Evolutionary conservation across 2,113 vertebrate genomes (phyloP), one percentile per base, ranked within the genome.

Genomic region (Gopherus flavomarginatus): DNA sequence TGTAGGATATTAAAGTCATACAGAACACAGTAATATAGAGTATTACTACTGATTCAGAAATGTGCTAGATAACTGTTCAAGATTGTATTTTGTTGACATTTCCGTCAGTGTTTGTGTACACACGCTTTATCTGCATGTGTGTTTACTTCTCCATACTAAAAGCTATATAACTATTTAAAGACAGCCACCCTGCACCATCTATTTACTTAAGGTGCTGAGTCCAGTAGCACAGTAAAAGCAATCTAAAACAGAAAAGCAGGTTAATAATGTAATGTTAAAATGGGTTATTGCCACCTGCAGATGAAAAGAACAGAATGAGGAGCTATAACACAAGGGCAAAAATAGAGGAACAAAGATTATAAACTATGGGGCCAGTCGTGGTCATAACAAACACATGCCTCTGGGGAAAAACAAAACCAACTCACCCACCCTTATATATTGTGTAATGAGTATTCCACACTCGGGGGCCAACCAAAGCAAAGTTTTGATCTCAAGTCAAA

Each of bases 151-250:
- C 52, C 57, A 11, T 42, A 9, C 12, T 0, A 0, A 21, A 4
- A 49, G 77, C 1, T n/a, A 44, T 11, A 6, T n/a, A 49, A 75
- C 82, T 0, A 0, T 42, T 84, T 38, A 16, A 83, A 49, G 81
- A 42, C 0, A 1, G 75, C 81, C 1, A 1, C 65, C 0, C 0
- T n/a, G 14, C 81, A 89, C 50, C 83, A 12, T 26, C 81, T 24
- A 29, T 1, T 2, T 13, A 27, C 1, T 2, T 17, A 75, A 62
- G 50, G 52, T 16, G 44, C 27, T 31, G 29, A 62, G 29, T 62
- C 6, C 59, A 35, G 62, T 5, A n/a, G 62, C 85, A 44, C 9
- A 17, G 89, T 54, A 47, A n/a, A 10, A 42, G 75, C 1, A 2
- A 65, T 29, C 75, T 85, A 44, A 83, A 49, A 26, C 0, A 4